A percentile compares a stretch with the other conserved stretches of the same genome.
These are phyloP conservation scores for Entomobrya multifasciata DNA, from an alignment of 2,888 invertebrate genomes.

Conservation along the genomic window DNA sequence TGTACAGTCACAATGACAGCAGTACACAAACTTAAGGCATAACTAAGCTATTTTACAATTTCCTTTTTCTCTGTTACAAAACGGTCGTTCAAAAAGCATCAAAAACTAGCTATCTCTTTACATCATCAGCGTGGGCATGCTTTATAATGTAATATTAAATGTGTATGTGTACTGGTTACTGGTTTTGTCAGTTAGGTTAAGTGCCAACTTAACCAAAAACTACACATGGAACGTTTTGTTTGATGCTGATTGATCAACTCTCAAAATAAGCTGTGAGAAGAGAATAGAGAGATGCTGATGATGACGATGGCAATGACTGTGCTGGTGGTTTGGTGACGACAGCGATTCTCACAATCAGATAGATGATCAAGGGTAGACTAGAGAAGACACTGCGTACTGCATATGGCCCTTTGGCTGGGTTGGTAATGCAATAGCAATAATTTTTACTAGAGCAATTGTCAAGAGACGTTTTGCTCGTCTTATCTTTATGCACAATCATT, in stretches of 20 bases:
- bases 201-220: constrained; percentile 36
- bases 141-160: background rate
- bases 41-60: constrained; percentile 12
- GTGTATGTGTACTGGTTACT: constrained; percentile 21
- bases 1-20: constrained; percentile 25
- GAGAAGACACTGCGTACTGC: no score
- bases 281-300: background rate
- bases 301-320: constrained; percentile 17
- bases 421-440: background rate
- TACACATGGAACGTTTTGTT: constrained; percentile 35
- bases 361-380: no score
- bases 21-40: background rate
- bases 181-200: constrained; percentile 33
- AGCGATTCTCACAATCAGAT: background rate
- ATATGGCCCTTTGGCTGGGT: no score
- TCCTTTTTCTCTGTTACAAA: constrained; percentile 37
- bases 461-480: constrained; percentile 18
- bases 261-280: background rate
- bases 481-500: constrained; percentile 51
- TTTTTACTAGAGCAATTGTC: constrained; percentile 36
- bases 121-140: constrained; percentile 40
- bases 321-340: constrained; percentile 28
- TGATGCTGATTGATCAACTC: constrained; percentile 50
- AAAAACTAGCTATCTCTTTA: constrained; percentile 25
- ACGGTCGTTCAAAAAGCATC: constrained; percentile 12